Percentiles rank a stretch among this genome's conserved stretches.
Conservation (phyloP, 1,140 invertebrate species). For the Zaprionus camerounensis region DNA sequence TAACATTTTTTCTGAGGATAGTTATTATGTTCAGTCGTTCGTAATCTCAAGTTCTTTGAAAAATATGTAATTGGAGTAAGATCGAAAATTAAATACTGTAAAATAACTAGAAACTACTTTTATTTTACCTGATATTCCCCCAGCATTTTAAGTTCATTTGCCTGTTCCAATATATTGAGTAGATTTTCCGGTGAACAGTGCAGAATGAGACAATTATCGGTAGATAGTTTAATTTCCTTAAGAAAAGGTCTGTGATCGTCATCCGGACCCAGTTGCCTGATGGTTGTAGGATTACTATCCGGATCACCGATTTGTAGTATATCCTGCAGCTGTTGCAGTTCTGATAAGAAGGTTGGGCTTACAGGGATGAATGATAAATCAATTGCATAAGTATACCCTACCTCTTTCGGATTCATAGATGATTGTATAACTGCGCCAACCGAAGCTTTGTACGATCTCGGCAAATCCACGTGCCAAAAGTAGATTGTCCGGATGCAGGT, state of each 20-base stretch:
- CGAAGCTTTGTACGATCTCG: conserved; percentile 89
- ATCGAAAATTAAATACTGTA: no score
- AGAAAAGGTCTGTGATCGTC: conserved; percentile 89
- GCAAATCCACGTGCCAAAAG: conserved; percentile 89
- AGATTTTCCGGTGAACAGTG: conserved; percentile 90
- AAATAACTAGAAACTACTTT: neutral
- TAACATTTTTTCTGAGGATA: no score
- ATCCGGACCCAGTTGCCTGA: conserved; percentile 86
- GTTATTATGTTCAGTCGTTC: no score
- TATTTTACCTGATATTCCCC: conserved; percentile 88
- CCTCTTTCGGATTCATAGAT: conserved; percentile 92
- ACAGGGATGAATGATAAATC: neutral
- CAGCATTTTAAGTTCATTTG: conserved; percentile 92
- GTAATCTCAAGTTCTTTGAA: no score
- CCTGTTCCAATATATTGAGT: conserved; percentile 89
- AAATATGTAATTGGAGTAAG: no score
- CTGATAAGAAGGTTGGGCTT: conserved; percentile 64
- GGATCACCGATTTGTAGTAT: conserved; percentile 89
- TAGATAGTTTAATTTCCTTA: conserved; percentile 90
- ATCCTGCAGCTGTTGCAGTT: conserved; percentile 92
- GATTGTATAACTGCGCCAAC: conserved; percentile 92
- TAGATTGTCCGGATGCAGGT: conserved; percentile 90
- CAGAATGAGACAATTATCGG: conserved; percentile 91
- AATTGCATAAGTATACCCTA: conserved; percentile 48
- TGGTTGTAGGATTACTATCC: conserved; percentile 86